These are phyloP conservation scores for Drosophila ananassae DNA, from an alignment of 1,140 invertebrate genomes.

Conservation along the genomic window DNA sequence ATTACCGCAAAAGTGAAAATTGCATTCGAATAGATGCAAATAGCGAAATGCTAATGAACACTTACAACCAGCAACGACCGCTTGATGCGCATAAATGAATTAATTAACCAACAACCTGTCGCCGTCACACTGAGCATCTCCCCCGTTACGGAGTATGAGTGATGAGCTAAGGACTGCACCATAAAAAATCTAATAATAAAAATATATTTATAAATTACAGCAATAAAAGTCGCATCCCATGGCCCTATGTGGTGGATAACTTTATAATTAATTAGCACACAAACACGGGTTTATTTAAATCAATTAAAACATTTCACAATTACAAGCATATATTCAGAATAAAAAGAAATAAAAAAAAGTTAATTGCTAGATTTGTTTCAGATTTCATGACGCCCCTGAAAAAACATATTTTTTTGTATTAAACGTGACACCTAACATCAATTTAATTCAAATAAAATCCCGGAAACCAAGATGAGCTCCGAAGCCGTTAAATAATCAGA, in stretches of 20 bases:
- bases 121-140: slow-evolving; percentile 8
- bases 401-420: slow-evolving; percentile 4
- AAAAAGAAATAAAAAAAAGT: slow-evolving; percentile 8
- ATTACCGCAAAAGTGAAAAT: slow-evolving; percentile 52
- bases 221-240: slow-evolving; percentile 35
- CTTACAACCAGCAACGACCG: slow-evolving; percentile 64
- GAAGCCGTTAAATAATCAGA: not conserved
- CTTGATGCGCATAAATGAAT: slow-evolving; percentile 59
- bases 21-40: slow-evolving; percentile 70
- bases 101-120: slow-evolving; percentile 51
- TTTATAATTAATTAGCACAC: slow-evolving; percentile 32
- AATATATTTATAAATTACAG: slow-evolving; percentile 24
- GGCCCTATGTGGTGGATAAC: not conserved
- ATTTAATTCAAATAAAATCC: slow-evolving; percentile 7
- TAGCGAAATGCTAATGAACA: slow-evolving; percentile 70
- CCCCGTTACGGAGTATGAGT: not conserved
- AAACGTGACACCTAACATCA: too few relatives aligned
- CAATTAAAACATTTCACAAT: slow-evolving; percentile 19
- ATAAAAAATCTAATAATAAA: slow-evolving; percentile 20
- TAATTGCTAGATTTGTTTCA: slow-evolving; percentile 30
- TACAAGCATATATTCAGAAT: not conserved
- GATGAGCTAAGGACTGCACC: slow-evolving; percentile 23
- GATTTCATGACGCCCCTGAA: not conserved
- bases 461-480: not conserved
- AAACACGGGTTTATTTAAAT: slow-evolving; percentile 28